Evolutionary conservation across 1,140 invertebrate species (phyloP), one percentile per base, ranked within the genome.

Genomic region (Phthorimaea operculella): DNA sequence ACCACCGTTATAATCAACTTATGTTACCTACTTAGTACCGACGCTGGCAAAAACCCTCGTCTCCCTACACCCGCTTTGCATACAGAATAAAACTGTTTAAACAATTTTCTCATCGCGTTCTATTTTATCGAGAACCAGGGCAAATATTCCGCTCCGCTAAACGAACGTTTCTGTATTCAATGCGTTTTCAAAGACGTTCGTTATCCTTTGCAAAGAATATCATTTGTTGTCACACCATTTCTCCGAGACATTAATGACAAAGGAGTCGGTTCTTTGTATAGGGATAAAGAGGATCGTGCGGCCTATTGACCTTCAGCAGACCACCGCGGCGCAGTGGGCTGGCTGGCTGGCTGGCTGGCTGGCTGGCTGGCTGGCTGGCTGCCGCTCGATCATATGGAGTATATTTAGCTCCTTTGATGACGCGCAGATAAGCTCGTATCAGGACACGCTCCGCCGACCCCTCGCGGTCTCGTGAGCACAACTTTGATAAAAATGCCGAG

Each of bases 391-490:
- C 59, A 65, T 53, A 68, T 62, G 57, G 61, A 59, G 55, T 63
- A 59, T 66, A 66, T 68, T 68, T 63, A 68, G 58, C 60, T 61
- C 60, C 54, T 68, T 65, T 64, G 62, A 64, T 58, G 60, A 63
- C 52, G 57, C 42, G 55, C 57, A 57, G 63, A 68, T 68, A 68
- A 64, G 58, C 59, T 48, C 57, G 48, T 63, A 68, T 64, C 65
- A 36, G 59, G 47, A 12, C 52, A 59, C 53, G 65, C 59, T 55
- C 47, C 45, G 55, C 33, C 55, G 57, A 52, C 55, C 56, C 17
- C 53, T n/a, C 21, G 28, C 52, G 50, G 21, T 45, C 44, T 36
- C 56, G 8, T 17, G 44, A 11, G 10, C 36, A 39, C 36, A 39
- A 28, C 21, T 28, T 28, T 28, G 21, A 28, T 28, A 28, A 28